phyloP scores from a whole-genome alignment of 1,140 invertebrate species.

The Bombus waltoni region DNA sequence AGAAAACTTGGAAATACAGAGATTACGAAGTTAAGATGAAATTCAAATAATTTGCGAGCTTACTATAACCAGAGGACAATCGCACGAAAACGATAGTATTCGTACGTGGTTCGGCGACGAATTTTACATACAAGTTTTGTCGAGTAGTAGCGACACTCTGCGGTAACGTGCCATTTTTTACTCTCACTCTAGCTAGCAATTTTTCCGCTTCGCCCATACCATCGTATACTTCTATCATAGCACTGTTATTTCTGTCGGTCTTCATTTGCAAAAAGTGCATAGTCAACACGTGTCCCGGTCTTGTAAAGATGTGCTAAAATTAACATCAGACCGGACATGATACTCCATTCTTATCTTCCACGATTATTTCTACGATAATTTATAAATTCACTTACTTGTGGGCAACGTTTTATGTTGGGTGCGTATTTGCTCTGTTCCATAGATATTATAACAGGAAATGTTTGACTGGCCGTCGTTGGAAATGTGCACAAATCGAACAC shows the following conservation, averaged over 20 bases:
- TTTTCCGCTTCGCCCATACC: conserved; percentile 88
- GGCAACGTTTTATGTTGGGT: conserved; percentile 86
- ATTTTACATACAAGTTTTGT: conserved; percentile 90
- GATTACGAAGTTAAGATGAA: neutral
- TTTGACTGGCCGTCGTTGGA: conserved; percentile 90
- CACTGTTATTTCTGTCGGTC: conserved; percentile 89
- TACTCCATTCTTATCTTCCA: no score
- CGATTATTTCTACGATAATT: neutral
- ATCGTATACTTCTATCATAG: conserved; percentile 89
- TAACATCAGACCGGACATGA: neutral
- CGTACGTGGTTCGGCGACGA: conserved; percentile 86
- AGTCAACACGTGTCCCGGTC: conserved; percentile 90
- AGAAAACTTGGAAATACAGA: neutral
- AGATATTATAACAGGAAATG: conserved; percentile 90
- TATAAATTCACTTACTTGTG: conserved; percentile 83
- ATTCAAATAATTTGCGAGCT: conserved; percentile 59
- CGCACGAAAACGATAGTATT: conserved; percentile 89
- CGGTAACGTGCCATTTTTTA: conserved; percentile 91
- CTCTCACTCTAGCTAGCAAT: conserved; percentile 86
- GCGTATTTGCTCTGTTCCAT: conserved; percentile 90
- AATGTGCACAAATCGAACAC: conserved; percentile 93
- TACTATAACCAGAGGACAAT: conserved; percentile 88
- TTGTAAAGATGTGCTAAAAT: conserved; percentile 87
- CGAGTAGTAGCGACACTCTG: conserved; percentile 92
- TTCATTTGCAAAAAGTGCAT: conserved; percentile 91